Evolutionary conservation across 2,797 vertebrate genomes (phyloP), one percentile per base, ranked within the genome.

Genomic region (Garrulus glandarius): DNA sequence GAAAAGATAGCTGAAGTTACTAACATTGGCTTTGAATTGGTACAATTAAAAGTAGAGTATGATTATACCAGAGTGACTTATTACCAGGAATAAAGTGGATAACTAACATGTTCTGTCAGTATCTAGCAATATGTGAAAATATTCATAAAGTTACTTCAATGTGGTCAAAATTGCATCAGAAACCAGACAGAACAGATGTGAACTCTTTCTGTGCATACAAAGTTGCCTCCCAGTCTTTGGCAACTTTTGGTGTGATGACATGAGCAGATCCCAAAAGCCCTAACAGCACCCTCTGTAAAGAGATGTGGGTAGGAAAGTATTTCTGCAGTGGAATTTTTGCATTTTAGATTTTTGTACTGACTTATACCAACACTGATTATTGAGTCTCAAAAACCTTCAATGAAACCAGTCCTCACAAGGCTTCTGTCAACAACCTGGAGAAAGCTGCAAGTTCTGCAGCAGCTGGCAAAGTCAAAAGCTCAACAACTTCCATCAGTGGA

Each of bases 101-200:
- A 93, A 72, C 15, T 79, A 72, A 69, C 15, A 64, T 27, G 13
- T 79, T 85, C 70, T 89, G 36, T 59, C 81, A 85, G 44, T 82
- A 76, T 61, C 74, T 69, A 69, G 67, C n/a, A 92, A 16, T 52
- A 64, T 64, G 49, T 49, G 39, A 87, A 87, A 63, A 89, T 59
- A 77, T 26, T 83, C 68, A 70, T 72, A 50, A n/a, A 83, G 44
- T 87, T 74, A 85, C 13, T 87, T 87, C 32, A 77, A 4, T 36
- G 44, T 61, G 76, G 75, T 83, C 56, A 79, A 85, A 92, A 84
- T 76, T 91, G 29, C 30, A 88, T 16, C 36, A 68, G n/a, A 96
- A 93, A 85, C 41, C 37, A 89, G 89, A 83, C 32, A 89, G 84
- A 91, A 83, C 75, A 95, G 94, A 79, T 83, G 84, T 89, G 60